Percentiles rank a stretch among this genome's conserved stretches.
Conservation (phyloP, 2,797 vertebrate species). For the Mionectes olivaceus region DNA sequence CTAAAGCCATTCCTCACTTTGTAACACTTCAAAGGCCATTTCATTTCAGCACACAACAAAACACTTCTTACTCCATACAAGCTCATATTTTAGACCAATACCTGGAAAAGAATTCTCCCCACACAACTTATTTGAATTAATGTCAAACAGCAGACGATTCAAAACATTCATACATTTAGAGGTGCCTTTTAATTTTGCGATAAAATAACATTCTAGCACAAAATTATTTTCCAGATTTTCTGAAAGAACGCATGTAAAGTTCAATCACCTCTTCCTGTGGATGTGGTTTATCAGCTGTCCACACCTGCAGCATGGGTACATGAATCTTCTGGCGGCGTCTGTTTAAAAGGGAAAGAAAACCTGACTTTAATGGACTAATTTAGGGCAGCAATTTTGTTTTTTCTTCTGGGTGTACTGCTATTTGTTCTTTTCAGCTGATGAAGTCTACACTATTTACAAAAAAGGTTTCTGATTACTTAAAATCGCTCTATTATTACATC, state of each 20-base stretch:
- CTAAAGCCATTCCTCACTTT: not conserved
- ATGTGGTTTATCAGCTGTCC: slow-evolving; percentile 96
- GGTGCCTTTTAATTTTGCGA: not conserved
- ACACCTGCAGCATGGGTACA: slow-evolving; percentile 94
- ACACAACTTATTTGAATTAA: not conserved
- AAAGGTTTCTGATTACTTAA: not conserved
- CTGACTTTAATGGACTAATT: not conserved
- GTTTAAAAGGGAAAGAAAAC: slow-evolving; percentile 28
- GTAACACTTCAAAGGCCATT: not conserved
- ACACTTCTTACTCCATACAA: not conserved
- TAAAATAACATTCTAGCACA: not conserved
- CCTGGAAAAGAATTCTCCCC: not conserved
- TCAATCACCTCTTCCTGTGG: slow-evolving; percentile 93
- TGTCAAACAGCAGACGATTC: not conserved
- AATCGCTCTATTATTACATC: rapidly evolving
- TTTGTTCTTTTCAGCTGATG: not conserved
- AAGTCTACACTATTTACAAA: not conserved
- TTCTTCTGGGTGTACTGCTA: not conserved
- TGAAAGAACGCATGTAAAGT: not conserved
- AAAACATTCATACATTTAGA: not conserved
- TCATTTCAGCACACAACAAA: not conserved
- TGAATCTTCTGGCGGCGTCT: slow-evolving; percentile 94
- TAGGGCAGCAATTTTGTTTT: not conserved
- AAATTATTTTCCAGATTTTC: not conserved
- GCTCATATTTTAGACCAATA: not conserved